A percentile compares a stretch with the other conserved stretches of the same genome.
Evolutionary conservation across 2,888 invertebrate species (phyloP).

Genomic region (Monochamus alternatus): DNA sequence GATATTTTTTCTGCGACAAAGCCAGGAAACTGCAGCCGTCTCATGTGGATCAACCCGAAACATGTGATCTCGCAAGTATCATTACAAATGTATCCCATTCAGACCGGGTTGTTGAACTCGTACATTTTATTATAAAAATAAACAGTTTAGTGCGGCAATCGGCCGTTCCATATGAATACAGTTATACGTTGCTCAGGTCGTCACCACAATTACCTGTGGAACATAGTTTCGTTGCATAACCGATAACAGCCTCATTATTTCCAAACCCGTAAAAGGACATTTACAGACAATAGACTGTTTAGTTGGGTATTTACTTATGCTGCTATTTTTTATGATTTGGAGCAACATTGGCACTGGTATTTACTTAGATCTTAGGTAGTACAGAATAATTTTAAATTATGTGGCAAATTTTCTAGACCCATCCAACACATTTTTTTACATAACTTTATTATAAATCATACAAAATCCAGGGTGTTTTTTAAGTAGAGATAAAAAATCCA

Average conservation of each 20-base stretch:
- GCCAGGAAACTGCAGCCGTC: not conserved
- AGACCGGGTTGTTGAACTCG: constrained; percentile 34
- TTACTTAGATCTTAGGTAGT: no score
- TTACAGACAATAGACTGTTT: constrained; percentile 5
- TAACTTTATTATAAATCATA: no score
- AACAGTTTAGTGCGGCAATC: constrained; percentile 35
- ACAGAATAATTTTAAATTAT: no score
- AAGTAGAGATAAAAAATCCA: no score
- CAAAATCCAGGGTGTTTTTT: no score
- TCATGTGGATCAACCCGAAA: constrained; percentile 4
- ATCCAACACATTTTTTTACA: no score
- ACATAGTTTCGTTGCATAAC: constrained; percentile 26
- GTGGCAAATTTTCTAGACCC: no score
- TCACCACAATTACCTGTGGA: constrained; percentile 32
- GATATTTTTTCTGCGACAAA: no score
- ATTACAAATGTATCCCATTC: constrained; percentile 32
- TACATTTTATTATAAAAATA: constrained; percentile 36
- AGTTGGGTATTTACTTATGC: not conserved
- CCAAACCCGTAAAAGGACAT: constrained; percentile 14
- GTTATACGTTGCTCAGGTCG: constrained; percentile 25
- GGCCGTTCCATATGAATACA: constrained; percentile 37
- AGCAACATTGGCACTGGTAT: not conserved
- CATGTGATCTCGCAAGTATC: constrained; percentile 27
- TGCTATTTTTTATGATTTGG: not conserved
- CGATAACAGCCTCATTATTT: constrained; percentile 26